Conservation (phyloP, 1,140 invertebrate genomes). For the Drosophila pseudoananassae region DNA sequence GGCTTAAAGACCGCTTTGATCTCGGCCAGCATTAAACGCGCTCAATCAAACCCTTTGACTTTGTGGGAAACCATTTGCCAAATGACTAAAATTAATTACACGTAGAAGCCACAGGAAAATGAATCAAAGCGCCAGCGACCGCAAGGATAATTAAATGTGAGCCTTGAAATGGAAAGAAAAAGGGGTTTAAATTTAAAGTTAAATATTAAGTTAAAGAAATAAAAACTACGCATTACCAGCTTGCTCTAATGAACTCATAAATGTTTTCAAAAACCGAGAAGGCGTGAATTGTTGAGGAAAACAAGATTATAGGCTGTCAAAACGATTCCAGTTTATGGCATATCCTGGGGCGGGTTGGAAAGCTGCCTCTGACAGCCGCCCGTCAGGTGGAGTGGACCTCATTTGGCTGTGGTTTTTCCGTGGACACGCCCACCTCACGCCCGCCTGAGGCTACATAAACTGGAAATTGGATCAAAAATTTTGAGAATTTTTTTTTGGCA, state of each 20-base stretch:
- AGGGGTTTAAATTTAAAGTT: too few species aligned
- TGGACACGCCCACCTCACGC: slow-evolving; percentile 41
- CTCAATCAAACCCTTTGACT: slow-evolving; percentile 78
- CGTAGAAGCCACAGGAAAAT: slow-evolving; percentile 66
- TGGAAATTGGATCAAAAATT: slow-evolving; percentile 43
- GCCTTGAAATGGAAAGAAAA: neutral
- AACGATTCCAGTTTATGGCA: slow-evolving; percentile 39
- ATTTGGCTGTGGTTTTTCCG: slow-evolving; percentile 57
- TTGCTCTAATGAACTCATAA: slow-evolving; percentile 6
- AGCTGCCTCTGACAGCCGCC: slow-evolving; percentile 65
- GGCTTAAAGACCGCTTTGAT: slow-evolving; percentile 65
- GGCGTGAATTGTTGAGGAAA: slow-evolving; percentile 39
- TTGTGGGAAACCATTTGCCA: slow-evolving; percentile 66
- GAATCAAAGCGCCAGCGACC: slow-evolving; percentile 3
- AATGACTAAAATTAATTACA: slow-evolving; percentile 79
- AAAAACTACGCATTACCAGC: neutral
- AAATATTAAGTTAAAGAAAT: neutral
- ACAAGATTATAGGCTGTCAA: slow-evolving; percentile 63
- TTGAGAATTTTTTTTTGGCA: slow-evolving; percentile 56
- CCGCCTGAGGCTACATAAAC: slow-evolving; percentile 30
- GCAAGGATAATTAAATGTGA: slow-evolving; percentile 40
- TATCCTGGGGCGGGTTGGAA: slow-evolving; percentile 28
- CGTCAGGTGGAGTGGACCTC: slow-evolving; percentile 54
- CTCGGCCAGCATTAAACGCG: slow-evolving; percentile 70
- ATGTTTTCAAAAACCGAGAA: neutral